A percentile compares a stretch with the other conserved stretches of the same genome.
phyloP scores from a whole-genome alignment of 2,113 vertebrate species.

The Alaudala cheleensis region DNA sequence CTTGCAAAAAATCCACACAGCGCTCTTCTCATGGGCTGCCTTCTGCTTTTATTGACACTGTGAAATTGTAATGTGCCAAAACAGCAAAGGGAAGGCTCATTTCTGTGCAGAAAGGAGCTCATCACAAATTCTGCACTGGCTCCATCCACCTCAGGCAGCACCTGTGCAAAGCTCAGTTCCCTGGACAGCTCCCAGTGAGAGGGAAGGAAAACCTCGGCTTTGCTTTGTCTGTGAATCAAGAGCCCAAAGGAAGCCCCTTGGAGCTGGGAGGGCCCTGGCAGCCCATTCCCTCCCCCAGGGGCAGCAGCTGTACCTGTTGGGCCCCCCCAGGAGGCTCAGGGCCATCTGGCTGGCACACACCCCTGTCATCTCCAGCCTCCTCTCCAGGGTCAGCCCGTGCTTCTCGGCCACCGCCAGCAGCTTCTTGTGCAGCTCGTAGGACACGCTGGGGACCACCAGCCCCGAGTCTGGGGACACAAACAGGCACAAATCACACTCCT shows the following conservation, averaged over 20 bases:
- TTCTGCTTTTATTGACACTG: neutral
- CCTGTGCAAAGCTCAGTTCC: neutral
- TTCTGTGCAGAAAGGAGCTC: neutral
- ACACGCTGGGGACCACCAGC: slow-evolving; percentile 91
- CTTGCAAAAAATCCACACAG: neutral
- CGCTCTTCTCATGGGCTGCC: rapidly evolving
- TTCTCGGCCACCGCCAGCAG: slow-evolving; percentile 88
- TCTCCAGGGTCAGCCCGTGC: slow-evolving; percentile 89
- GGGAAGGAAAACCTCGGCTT: neutral
- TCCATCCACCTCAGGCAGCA: neutral
- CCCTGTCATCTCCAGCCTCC: slow-evolving; percentile 94
- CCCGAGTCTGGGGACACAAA: slow-evolving; percentile 83
- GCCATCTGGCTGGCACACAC: slow-evolving; percentile 98
- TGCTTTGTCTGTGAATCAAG: neutral
- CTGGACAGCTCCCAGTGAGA: rapidly evolving
- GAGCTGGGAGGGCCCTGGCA: neutral
- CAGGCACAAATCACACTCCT: neutral
- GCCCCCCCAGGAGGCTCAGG: slow-evolving; percentile 92
- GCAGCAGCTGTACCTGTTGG: slow-evolving; percentile 86
- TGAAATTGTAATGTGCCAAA: rapidly evolving
- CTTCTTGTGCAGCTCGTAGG: slow-evolving; percentile 93
- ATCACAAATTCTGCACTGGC: neutral
- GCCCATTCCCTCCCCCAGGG: no score
- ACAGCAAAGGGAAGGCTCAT: neutral
- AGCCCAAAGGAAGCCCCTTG: neutral